Evolutionary conservation across 1,140 invertebrate species (phyloP).

Genomic region (Listronotus oregonensis): DNA sequence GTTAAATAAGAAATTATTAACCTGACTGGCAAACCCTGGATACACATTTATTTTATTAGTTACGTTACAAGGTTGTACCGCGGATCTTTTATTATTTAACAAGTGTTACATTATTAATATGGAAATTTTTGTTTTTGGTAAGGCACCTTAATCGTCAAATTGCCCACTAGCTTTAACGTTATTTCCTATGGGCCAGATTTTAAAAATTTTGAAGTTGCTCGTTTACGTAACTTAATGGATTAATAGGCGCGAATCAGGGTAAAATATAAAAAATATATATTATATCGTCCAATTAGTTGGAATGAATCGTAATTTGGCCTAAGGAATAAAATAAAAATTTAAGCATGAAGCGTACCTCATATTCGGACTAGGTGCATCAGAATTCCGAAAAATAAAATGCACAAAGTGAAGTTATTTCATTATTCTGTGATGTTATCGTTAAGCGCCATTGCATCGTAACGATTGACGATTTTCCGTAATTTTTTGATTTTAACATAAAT

Average conservation of each 20-base stretch:
- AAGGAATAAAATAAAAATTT: conserved; percentile 26
- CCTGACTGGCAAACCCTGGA: too few species aligned
- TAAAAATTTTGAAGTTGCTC: not conserved
- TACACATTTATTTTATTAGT: too few species aligned
- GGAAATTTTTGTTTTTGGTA: too few species aligned
- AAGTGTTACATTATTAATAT: too few species aligned
- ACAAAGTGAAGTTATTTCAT: conserved; percentile 52
- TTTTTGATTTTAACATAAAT: conserved; percentile 2
- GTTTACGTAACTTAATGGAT: too few species aligned
- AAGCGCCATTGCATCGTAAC: conserved; percentile 52
- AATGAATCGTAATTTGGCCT: conserved; percentile 21
- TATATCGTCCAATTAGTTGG: conserved; percentile 9
- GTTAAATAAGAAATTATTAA: too few species aligned
- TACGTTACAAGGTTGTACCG: too few species aligned
- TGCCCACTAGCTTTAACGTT: too few species aligned
- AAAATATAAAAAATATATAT: conserved; percentile 5
- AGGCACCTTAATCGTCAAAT: too few species aligned
- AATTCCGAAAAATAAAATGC: conserved; percentile 33
- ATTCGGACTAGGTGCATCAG: conserved; percentile 49
- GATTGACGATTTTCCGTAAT: conserved; percentile 45
- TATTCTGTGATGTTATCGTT: conserved; percentile 53
- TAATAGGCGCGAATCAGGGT: conserved; percentile 8
- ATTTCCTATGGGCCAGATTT: conserved; percentile 9
- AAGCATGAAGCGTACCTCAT: conserved; percentile 44
- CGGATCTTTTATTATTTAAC: too few species aligned